Base-by-base conservation (phyloP, 2,113 vertebrate species). In the Oxyruncus cristatus region DNA sequence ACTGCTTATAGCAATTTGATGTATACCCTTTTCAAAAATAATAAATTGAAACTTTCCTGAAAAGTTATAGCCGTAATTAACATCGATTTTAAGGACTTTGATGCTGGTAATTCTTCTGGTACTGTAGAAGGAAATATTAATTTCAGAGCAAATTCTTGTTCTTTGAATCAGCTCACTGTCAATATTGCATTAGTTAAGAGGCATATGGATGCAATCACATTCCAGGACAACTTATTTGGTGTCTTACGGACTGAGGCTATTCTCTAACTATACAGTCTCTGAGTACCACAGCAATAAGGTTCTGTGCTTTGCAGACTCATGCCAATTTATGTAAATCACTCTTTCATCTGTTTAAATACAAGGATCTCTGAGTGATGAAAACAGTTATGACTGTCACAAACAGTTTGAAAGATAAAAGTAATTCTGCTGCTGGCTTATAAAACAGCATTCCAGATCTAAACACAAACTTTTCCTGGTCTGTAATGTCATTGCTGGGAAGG, bases 381-480 rank as follows among this genome's bases (percentile, higher is more conserved):
- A 97, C 55, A 97, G 95, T 97, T 97, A 97, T 24, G 62, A 89
- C 92, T 95, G 95, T 94, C 97, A 97, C 96, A 96, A 97, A 88
- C 87, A 95, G 88, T 97, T 95, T 92, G 92, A 93, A 96, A 97
- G 95, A 97, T 97, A 96, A 97, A 98, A 98, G 96, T 91, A 91
- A 81, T 92, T 89, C 92, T 93, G 73, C 79, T 97, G 86, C 91
- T 91, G 79, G 94, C 93, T 92, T 85, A 82, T 92, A 94, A 95
- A 95, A 77, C 70, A 89, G 91, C 0, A 5, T 65, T 95, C 76
- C 78, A 77, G 24, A 92, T 91, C 61, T 92, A 95, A 85, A 95
- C 84, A 81, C 73, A 96, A 96, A 88, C 88, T 96, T 71, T 92
- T 76, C 37, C 86, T 94, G 46, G 50, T 88, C 84, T 88, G 82